Base-by-base conservation (phyloP, 2,113 vertebrate species). In the Anser cygnoides region DNA sequence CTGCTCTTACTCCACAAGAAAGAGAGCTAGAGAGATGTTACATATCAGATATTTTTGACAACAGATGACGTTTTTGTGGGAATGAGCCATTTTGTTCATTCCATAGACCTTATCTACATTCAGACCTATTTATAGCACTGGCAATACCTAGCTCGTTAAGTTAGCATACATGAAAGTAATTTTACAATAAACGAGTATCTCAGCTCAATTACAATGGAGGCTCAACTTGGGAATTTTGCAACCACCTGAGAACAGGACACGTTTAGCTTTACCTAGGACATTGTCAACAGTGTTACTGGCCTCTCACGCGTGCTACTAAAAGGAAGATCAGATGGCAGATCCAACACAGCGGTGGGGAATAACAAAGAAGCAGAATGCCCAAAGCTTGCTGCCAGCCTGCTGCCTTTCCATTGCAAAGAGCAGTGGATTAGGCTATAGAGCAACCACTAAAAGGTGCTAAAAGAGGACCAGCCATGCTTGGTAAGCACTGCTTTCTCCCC, bases 191-290 rank as follows among this genome's bases (percentile, higher is more conserved):
- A 86, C 81, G 46, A 78, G 37, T 55, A 33, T 78, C 21, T 4
- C 43, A 9, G 9, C 54, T 84, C 1, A 0, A 8, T 67, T 78
- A 55, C 13, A 28, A 46, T 0, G 0, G 70, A 72, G 19, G 50
- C 18, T 37, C 35, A 72, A 29, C 18, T 5, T 33, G 28, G 72
- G 59, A 44, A 86, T 77, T 86, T 18, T 84, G 52, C 52, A 85
- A 17, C 25, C 43, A 26, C 33, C 62, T 20, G 4, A 83, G 92
- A 80, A 41, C 23, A 74, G 76, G 65, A 66, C 15, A 15, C 3
- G 0, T 77, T 82, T 71, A 37, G 76, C 91, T 93, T 84, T 68
- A 52, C 62, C 29, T 22, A 21, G 80, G 65, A 20, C 18, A 31
- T 59, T 89, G 43, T 87, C 41, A 23, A 44, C 55, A 41, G 8